Conservation (phyloP, 2,113 vertebrate genomes). For the Myotis lucifugus region DNA sequence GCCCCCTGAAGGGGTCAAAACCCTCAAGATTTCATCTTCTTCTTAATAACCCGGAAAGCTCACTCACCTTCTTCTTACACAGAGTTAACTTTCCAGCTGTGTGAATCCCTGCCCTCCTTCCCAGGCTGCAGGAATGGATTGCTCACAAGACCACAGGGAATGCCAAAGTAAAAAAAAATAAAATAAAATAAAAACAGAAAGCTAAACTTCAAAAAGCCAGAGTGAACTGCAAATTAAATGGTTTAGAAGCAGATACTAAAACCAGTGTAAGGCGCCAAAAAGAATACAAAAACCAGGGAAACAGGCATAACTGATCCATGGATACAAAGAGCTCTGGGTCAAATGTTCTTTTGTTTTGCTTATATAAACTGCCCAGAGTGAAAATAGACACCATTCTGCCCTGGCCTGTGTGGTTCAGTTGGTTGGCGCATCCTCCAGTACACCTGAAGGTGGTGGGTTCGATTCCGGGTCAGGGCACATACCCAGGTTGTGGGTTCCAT, state of each 20-base stretch:
- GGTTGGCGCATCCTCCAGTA: too few relatives aligned
- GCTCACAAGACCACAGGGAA: background rate
- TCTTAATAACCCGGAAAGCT: background rate
- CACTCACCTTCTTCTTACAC: background rate
- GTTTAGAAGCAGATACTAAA: background rate
- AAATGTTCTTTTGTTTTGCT: background rate
- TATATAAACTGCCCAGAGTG: background rate
- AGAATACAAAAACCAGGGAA: background rate
- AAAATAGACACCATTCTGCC: background rate
- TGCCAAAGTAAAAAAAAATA: background rate
- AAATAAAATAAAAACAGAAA: background rate
- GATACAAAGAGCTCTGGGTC: background rate
- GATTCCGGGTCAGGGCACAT: too few relatives aligned
- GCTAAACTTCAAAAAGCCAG: background rate
- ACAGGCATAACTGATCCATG: background rate
- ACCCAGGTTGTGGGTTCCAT: too few relatives aligned
- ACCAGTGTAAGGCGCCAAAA: background rate
- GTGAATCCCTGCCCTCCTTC: background rate
- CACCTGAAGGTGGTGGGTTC: too few relatives aligned
- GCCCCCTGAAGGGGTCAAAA: background rate
- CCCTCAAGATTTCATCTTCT: slow-evolving; percentile 11
- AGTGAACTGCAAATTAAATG: background rate
- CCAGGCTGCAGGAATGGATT: background rate
- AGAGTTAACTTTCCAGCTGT: background rate
- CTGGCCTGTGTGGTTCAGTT: too few relatives aligned